phyloP scores from a whole-genome alignment of 2,113 vertebrate genomes.

The Pungitius pungitius region DNA sequence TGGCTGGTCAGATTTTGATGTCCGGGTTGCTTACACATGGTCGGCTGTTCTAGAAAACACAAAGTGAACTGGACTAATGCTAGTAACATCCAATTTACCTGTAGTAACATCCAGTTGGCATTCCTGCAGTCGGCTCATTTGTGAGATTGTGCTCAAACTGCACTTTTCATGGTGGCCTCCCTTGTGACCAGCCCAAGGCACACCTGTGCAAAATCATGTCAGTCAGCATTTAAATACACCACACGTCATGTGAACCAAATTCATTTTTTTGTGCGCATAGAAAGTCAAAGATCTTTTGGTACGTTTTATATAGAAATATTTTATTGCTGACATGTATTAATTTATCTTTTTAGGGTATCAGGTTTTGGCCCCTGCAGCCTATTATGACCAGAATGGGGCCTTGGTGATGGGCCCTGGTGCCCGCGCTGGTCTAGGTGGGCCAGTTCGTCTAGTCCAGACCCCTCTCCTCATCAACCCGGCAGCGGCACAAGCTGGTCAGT shows the following conservation, averaged over 20 bases:
- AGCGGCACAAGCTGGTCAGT: constrained; percentile 92
- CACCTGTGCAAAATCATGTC: background rate
- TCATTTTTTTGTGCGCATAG: background rate
- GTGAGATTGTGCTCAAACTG: background rate
- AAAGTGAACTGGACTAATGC: background rate
- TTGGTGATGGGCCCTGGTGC: constrained; percentile 94
- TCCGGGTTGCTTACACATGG: too few relatives aligned
- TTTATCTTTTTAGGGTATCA: constrained; percentile 86
- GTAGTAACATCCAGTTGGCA: background rate
- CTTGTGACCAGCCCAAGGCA: background rate
- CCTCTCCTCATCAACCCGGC: constrained; percentile 95
- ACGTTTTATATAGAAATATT: background rate
- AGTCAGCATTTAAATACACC: background rate
- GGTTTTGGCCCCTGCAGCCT: constrained; percentile 93
- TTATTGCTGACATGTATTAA: background rate
- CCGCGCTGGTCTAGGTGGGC: constrained; percentile 89
- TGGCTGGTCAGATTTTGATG: too few relatives aligned
- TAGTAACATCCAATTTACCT: background rate
- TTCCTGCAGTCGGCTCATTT: background rate
- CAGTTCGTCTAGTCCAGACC: constrained; percentile 92
- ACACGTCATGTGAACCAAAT: background rate
- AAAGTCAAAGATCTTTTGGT: background rate
- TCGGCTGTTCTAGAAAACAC: background rate
- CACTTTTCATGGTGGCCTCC: background rate
- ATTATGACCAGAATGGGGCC: constrained; percentile 95